Base-by-base conservation (phyloP, 1,140 invertebrate genomes). In the Pseudomyrmex flavicornis region DNA sequence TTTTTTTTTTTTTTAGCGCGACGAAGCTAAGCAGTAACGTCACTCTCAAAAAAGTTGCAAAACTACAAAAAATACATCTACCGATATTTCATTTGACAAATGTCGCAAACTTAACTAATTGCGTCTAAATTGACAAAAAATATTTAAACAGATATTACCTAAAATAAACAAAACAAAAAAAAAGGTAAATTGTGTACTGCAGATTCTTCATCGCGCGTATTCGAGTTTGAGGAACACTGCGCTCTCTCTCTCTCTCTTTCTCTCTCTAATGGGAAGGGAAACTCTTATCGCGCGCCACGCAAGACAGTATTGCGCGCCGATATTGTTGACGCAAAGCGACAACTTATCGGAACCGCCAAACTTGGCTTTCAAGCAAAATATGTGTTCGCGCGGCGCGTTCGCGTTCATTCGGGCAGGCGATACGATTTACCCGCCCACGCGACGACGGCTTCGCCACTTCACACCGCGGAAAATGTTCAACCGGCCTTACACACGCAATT, bases 261-360 rank as follows among this genome's bases (percentile, higher is more conserved):
- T 50, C 15, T 66, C 46, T 26, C 56, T 61, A 65, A 66, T 54
- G 26, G n/a, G 61, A 26, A 10, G 26, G 61, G 12, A 44, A 76
- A 76, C 74, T 68, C 62, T 77, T 77, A 77, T 77, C 74, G 62
- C 48, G 26, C 22, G 12, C 48, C 46, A 10, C 61, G 48, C 61
- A 76, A 76, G 61, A 76, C 74, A 54, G 46, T 76, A 66, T 54
- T 54, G 74, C 59, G 22, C 26, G 74, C 74, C 74, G 48, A 77
- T 77, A 77, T 56, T 77, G 62, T 77, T 77, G 68, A 77, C 62
- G 62, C 26, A 77, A 77, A 77, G 62, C 62, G 62, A 77, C 62
- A 77, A 61, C 62, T 77, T 77, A 77, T 77, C 74, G 62, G 62
- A 52, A 54, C 13, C 62, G 26, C 13, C 62, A 20, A 77, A 77